Base-by-base conservation (phyloP, 2,797 vertebrate genomes). In the Lutjanus campechanus region DNA sequence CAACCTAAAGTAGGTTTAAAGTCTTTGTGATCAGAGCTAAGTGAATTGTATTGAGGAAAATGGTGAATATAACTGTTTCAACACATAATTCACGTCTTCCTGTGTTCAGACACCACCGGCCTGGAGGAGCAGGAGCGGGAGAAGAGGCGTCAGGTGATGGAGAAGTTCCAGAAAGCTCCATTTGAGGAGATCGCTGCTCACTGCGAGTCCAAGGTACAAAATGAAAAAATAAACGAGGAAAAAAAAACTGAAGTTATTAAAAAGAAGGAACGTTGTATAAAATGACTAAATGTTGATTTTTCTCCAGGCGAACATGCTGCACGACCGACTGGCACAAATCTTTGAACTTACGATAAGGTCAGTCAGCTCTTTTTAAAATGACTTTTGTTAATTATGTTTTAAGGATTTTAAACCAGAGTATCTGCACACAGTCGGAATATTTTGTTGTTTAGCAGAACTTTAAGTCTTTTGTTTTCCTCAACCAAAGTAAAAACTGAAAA, bases 131-230 rank as follows among this genome's bases (percentile, higher is more conserved):
- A 99, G 86, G 98, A 99, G 89, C 95, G 97, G 81, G 98, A 99
- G 88, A 97, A 96, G 92, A 93, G 98, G 17, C 96, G 98, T 0
- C 97, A 98, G 68, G 96, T 99, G 90, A 98, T 99, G 89, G 98
- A 99, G 86, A 99, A 97, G 91, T 99, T 99, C 95, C 98, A 99
- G 87, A 99, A 99, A 89, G 98, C 97, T 13, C 98, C 98, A 0
- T 99, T 99, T 92, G 98, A 99, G 91, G 98, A 99, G 95, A 98
- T 99, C 0, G 98, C 98, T 9, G 98, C 98, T 4, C 98, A 99
- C 17, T 99, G 98, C 95, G 98, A 99, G 95, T 98, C 97, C 80
- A 99, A 98, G 96, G 98, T 99, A 19, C 1, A 2, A 1, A 11
- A 25, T 2, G 0, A 15, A 16, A 8, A 3, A 11, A 43, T 0